Evolutionary conservation across 2,797 vertebrate genomes (phyloP), one percentile per base, ranked within the genome.

Genomic region (Morus bassanus): DNA sequence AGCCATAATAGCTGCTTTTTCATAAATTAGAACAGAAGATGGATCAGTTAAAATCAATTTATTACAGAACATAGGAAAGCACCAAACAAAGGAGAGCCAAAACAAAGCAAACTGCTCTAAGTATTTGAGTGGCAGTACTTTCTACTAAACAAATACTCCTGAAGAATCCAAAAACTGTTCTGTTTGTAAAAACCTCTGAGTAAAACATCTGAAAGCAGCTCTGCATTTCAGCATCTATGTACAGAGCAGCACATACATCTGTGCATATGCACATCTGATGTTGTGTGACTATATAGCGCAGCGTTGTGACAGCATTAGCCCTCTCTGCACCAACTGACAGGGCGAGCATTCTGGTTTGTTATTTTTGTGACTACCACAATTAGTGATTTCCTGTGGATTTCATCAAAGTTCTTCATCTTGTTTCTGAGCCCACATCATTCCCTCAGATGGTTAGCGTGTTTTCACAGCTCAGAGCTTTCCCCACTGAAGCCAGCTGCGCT

Each of bases 1-100:
- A 91, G 50, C 92, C 91, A 12, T 56, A 69, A 91, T 95, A 97
- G 87, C 93, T 95, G 94, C 91, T 96, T 97, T 97, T 97, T 91
- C 89, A 95, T 92, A 97, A 96, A 97, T 96, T 94, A 91, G 84
- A 97, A 92, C 37, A 72, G 50, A 96, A 88, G 82, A 79, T 89
- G 87, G 93, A 96, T 97, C 97, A 96, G 70, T 88, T 94, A 48
- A 74, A 95, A 88, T 95, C 43, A 90, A 22, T 96, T 93, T 94
- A 94, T 90, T 95, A 89, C 17, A 79, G 77, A 89, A 70, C 72
- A 60, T 53, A 75, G 35, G 72, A 77, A 35, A 74, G 59, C 63
- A 85, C 72, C 78, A 72, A 39, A 39, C 37, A 39, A 39, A 39
- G 37, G 37, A 10, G 10, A 39, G 31, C 75, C 60, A 88, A 82